Base-by-base conservation (phyloP, 2,797 vertebrate species). In the Cuniculus paca region DNA sequence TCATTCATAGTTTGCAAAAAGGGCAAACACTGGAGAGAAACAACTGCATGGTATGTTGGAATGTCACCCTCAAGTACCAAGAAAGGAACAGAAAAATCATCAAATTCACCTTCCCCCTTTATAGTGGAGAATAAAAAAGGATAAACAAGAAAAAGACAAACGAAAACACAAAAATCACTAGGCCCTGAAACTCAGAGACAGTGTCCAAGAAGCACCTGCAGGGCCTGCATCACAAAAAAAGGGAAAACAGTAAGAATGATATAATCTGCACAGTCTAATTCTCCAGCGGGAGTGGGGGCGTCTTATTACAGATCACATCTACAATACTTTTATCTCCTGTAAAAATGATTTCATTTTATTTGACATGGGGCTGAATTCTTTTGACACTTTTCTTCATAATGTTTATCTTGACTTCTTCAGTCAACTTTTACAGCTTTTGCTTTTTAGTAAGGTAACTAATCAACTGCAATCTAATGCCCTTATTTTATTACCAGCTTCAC, bases 371-470 rank as follows among this genome's bases (percentile, higher is more conserved):
- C 7, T 17, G 7, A 94, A 75, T 83, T 75, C n/a, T 52, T 45
- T 75, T 31, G 36, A 91, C 2, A n/a, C 13, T 80, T 87, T 85
- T 42, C 9, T 83, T 85, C 28, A 63, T 22, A 34, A 95, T 42
- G 5, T 39, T 80, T 78, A 85, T 42, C 34, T n/a, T 86, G 50
- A 86, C 48, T 93, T 91, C 93, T n/a, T 72, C 75, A 83, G 45
- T 5, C 7, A 83, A 24, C 10, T 87, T 78, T 79, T 90, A 50
- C 50, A 86, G 81, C 56, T 89, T 61, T 0, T 75, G 8, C 39
- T 45, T 45, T 94, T 87, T 48, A 63, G 6, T 79, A 80, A 79
- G 68, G 72, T 52, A 89, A 72, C 26, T 24, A 52, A 70, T 36
- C 24, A 54, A 36, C n/a, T 70, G 65, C 14, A 91, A 50, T 26